Evolutionary conservation across 2,113 vertebrate species (phyloP).

Genomic region (Grallaria varia): DNA sequence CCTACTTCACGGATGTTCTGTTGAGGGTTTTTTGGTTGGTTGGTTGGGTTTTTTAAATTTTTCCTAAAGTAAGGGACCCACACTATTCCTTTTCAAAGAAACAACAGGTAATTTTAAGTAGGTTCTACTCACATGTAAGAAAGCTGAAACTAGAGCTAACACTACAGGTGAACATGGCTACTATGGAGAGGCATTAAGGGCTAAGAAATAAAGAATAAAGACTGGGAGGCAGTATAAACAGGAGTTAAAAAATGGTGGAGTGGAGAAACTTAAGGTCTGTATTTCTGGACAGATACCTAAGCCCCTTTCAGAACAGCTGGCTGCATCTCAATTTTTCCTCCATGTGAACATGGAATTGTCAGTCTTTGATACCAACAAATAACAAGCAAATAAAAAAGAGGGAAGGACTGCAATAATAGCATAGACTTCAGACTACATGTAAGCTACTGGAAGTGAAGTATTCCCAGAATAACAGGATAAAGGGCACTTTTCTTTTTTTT

Average conservation of each 20-base stretch:
- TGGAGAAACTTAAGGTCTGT: accelerated
- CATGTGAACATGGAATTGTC: neutral
- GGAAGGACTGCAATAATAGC: accelerated
- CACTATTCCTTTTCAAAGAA: neutral
- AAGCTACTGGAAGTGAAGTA: neutral
- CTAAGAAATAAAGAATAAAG: neutral
- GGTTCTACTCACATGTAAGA: neutral
- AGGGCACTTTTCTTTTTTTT: accelerated
- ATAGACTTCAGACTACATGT: neutral
- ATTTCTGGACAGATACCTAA: neutral
- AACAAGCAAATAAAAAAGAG: neutral
- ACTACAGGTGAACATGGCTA: accelerated
- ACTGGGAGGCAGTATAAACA: neutral
- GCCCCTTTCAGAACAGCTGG: accelerated
- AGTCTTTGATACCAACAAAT: neutral
- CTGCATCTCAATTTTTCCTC: neutral
- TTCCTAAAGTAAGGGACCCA: accelerated
- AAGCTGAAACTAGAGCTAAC: neutral
- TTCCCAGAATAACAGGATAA: neutral
- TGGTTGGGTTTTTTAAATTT: no score
- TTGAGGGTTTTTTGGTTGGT: no score
- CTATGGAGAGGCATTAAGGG: neutral
- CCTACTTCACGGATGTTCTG: neutral
- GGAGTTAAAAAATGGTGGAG: neutral
- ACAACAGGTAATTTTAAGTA: neutral